Evolutionary conservation across 2,888 invertebrate genomes (phyloP), one percentile per base, ranked within the genome.

Genomic region (Gastracanthus pulcherrimus): DNA sequence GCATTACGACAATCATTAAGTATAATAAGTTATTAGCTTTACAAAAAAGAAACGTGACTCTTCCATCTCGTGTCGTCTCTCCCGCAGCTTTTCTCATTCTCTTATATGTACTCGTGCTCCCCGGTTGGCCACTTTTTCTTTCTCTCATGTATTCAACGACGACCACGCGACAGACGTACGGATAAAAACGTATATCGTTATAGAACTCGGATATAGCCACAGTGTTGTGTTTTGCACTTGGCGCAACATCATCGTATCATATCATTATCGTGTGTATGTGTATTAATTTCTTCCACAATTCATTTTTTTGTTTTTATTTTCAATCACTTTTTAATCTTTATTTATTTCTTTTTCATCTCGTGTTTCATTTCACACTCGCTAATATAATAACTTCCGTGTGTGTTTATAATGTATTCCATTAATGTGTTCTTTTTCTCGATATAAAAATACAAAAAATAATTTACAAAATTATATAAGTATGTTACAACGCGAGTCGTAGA

Each of bases 401-500:
- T 83, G 79, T 76, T 69, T 74, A 76, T 81, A 81, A 81, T 80
- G 78, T 81, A 81, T 81, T 76, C 41, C 77, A 83, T 80, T 83
- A 78, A 80, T 78, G 80, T 80, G 82, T 86, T 87, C 84, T 86
- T 86, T 86, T 84, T 86, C 85, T 87, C 85, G 86, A 89, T 89
- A 89, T 89, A 89, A 89, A 89, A 89, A 89, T 89, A 89, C 89
- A 89, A 88, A 89, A 89, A 89, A 89, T 89, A 89, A 89, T 89
- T 89, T 89, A 89, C 88, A 89, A 89, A 89, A 89, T 88, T 88
- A 89, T 88, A 88, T 87, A 88, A 87, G 87, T 88, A 88, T 89
- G 87, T 88, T 88, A 89, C 88, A 89, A 82, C 86, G 87, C 87
- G 86, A 89, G 88, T 79, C 80, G 76, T 87, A 85, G 81, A 80